Evolutionary conservation across 2,888 invertebrate species (phyloP), one percentile per base, ranked within the genome.

Genomic region (Papilio demoleus): DNA sequence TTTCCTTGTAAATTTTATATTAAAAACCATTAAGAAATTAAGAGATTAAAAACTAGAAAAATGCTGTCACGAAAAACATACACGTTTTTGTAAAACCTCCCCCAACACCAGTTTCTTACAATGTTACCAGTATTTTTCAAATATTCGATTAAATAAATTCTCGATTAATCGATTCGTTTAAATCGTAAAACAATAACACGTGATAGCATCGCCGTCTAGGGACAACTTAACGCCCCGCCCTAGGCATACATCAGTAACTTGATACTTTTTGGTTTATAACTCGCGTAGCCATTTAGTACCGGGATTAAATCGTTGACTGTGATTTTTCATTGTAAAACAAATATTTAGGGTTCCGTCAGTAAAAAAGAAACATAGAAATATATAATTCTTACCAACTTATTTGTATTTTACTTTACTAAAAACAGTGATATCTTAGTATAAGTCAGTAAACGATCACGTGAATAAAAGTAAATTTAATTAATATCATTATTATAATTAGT

Each of bases 301-400:
- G 67, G 67, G 71, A 73, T 72, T 74, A 66, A 72, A 72, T 70
- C 75, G 79, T 80, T 76, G 68, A 70, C 73, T 71, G 77, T 74
- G 73, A 71, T 72, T 71, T 71, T 72, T 71, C 70, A 70, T 68
- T 70, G 71, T 70, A 36, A 67, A 62, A 34, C 60, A 4, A 14
- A 19, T 14, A 19, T 59, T 63, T 71, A 67, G 72, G 72, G 71
- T 53, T 70, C 70, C 19, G 11, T 47, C 14, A 14, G 4, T 14
- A 4, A 1, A 1, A 38, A 38, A 9, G 9, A 2, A 45, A 1
- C 2, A 45, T 38, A 4, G 31, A 3, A 31, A 31, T 31, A n/a
- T n/a, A n/a, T n/a, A n/a, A n/a, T n/a, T n/a, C n/a, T n/a, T n/a
- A 31, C 31, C 6, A 31, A 31, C 3, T 3, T 31, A 31, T 31